Base-by-base conservation (phyloP, 2,113 vertebrate species). In the Potamarius usumacintae region DNA sequence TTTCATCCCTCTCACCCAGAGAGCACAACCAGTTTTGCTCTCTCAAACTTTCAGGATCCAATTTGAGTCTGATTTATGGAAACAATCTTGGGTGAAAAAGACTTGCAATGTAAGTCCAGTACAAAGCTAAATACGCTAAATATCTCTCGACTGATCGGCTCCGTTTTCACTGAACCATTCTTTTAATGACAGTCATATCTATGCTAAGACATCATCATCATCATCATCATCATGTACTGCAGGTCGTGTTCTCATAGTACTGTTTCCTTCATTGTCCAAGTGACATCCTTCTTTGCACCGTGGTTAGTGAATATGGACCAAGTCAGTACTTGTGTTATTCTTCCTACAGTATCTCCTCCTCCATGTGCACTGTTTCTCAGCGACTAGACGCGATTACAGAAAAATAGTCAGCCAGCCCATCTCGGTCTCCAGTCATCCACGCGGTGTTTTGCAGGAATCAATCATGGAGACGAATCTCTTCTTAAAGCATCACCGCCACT, bases 241-340 rank as follows among this genome's bases (percentile, higher is more conserved):
- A 58, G 7, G 42, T 52, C 72, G 42, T 62, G 42, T 60, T 62
- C n/a, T 50, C 27, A 15, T 30, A 42, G 6, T 72, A 53, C 50
- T 30, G 72, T n/a, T 77, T 74, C 63, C 71, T 53, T 11, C 8
- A 11, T 48, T 63, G 5, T 4, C 53, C 34, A 2, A n/a, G 34
- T 34, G 18, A 48, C 12, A 15, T 60, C 69, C 30, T 60, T 76
- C 34, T 20, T 14, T 27, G 60, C 77, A 62, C 48, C 50, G n/a
- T 63, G 27, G 34, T 77, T 62, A 63, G 9, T 60, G 84, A 85
- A 30, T 48, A 76, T 60, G n/a, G 14, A 85, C 74, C 30, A n/a
- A 53, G 63, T 86, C 78, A 71, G 58, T 65, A 30, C 72, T 85
- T 48, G 9, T 42, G 71, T 74, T 52, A 60, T 63, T 52, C 58